Evolutionary conservation across 2,797 vertebrate genomes (phyloP), one percentile per base, ranked within the genome.

Genomic region (Numenius phaeopus): DNA sequence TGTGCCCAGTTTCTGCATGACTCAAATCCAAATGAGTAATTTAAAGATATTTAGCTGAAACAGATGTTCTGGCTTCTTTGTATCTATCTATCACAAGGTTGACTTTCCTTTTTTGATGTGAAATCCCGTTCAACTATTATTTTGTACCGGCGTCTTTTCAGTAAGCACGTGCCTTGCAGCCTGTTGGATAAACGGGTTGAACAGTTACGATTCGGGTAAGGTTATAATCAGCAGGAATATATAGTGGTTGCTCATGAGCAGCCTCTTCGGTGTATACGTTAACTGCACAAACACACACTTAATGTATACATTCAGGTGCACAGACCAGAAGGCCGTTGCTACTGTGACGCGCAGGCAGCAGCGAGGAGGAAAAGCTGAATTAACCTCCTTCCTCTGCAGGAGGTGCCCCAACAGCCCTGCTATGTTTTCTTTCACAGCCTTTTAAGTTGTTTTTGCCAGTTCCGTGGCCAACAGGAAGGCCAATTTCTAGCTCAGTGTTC

Each of bases 91-190:
- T 73, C 44, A 20, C 4, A 24, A 71, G 23, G 15, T 20, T 50
- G n/a, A 11, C 37, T 65, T 70, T 55, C 24, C 11, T 49, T 39
- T 39, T 47, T 10, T 15, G 52, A 14, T 11, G 12, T 23, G 11
- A 17, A 20, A 47, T 37, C 46, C 23, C 5, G 16, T n/a, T 40
- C 1, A 0, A 4, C 27, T 40, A 6, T 23, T 61, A 9, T 2
- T 46, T 52, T 75, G 54, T 19, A 26, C 10, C 7, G 3, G 19
- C 10, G 14, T 34, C 3, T 19, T 37, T 83, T 62, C 32, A 34
- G 59, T 9, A 44, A 39, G 20, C 26, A 3, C 17, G 2, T 34
- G n/a, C 40, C 29, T 62, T 62, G 32, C n/a, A 21, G 12, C 5
- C 32, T 54, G 14, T 34, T 5, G 7, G 70, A 18, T 49, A n/a